Evolutionary conservation across 2,888 invertebrate species (phyloP), one percentile per base, ranked within the genome.

Genomic region (Chirona hameri): DNA sequence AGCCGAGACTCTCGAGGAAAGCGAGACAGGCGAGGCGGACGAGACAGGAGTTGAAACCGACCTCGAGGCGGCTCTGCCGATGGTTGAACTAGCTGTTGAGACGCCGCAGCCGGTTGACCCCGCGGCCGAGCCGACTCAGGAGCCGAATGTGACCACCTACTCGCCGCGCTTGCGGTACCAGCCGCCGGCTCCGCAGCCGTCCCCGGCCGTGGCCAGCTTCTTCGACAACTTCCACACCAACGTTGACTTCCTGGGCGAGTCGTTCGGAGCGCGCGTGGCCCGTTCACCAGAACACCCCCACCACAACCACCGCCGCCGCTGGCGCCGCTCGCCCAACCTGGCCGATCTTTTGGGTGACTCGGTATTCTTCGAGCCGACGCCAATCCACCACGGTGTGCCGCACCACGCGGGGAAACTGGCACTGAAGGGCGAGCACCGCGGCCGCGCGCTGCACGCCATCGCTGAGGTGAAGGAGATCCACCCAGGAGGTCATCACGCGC

Each of bases 391-490:
- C 27, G 46, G 46, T 1, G 21, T 12, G 39, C 76, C 76, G 21
- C 76, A 76, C 76, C 76, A 76, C 39, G 76, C 76, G 46, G 76
- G 46, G 21, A 39, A 24, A 10, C 76, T 76, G 76, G 76, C 76
- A 21, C 76, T 76, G 5, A 39, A 24, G 46, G 76, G 76, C 39
- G 76, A 76, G 24, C 76, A 76, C 46, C 39, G 24, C 24, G 76
- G 46, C 10, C 10, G 0, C 39, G 27, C 39, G 21, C 7, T 76
- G 39, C 76, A 76, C 76, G 76, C 76, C 46, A 76, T 76, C 76
- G 76, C 76, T 24, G 24, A 46, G 21, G 76, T 76, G 39, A 21
- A 46, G 76, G 76, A 76, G 76, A 39, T 76, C 24, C 76, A 39
- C 39, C 31, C 31, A 4, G 72, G 10, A 4, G 29, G 21, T 46